Evolutionary conservation across 2,797 vertebrate genomes (phyloP).

Genomic region (Poeciliopsis paucimaculata): DNA sequence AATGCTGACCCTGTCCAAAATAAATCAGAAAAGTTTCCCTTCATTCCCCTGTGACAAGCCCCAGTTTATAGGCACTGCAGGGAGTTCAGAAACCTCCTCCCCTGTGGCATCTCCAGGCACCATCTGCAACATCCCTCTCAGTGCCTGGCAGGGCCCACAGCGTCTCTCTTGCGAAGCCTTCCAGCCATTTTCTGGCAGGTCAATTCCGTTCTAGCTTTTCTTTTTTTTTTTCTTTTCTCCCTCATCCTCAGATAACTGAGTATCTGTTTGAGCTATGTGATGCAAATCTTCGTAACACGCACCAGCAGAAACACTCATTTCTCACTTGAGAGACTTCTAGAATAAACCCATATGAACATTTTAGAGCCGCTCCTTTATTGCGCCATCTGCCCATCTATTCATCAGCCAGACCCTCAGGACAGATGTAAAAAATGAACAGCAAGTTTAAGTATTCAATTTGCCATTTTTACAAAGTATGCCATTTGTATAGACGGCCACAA

Average conservation of each 20-base stretch:
- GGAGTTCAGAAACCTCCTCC: slow-evolving; percentile 42
- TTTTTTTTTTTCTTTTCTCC: neutral
- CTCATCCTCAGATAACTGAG: slow-evolving; percentile 35
- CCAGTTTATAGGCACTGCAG: slow-evolving; percentile 47
- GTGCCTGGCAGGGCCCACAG: slow-evolving; percentile 45
- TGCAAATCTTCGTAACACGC: slow-evolving; percentile 29
- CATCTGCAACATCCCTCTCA: slow-evolving; percentile 63
- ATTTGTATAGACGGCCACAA: slow-evolving; percentile 12
- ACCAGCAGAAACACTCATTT: slow-evolving; percentile 34
- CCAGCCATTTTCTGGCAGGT: slow-evolving; percentile 51
- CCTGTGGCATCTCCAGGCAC: slow-evolving; percentile 46
- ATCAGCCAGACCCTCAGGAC: slow-evolving; percentile 25
- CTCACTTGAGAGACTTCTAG: slow-evolving; percentile 25
- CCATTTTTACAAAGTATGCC: slow-evolving; percentile 20
- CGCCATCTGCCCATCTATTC: slow-evolving; percentile 31
- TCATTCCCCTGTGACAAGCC: slow-evolving; percentile 49
- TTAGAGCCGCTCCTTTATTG: slow-evolving; percentile 34
- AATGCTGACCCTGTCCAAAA: slow-evolving; percentile 36
- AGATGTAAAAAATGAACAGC: slow-evolving; percentile 34
- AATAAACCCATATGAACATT: slow-evolving; percentile 25
- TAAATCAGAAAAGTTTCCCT: slow-evolving; percentile 41
- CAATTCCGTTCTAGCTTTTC: slow-evolving; percentile 41
- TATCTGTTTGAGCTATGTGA: slow-evolving; percentile 32
- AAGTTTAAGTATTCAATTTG: slow-evolving; percentile 46
- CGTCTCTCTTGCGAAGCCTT: slow-evolving; percentile 40